Percentiles rank a stretch among this genome's conserved stretches.
These are phyloP conservation scores for Neolamprologus falcicula DNA, from an alignment of 2,113 vertebrate species.

Conservation along the genomic window DNA sequence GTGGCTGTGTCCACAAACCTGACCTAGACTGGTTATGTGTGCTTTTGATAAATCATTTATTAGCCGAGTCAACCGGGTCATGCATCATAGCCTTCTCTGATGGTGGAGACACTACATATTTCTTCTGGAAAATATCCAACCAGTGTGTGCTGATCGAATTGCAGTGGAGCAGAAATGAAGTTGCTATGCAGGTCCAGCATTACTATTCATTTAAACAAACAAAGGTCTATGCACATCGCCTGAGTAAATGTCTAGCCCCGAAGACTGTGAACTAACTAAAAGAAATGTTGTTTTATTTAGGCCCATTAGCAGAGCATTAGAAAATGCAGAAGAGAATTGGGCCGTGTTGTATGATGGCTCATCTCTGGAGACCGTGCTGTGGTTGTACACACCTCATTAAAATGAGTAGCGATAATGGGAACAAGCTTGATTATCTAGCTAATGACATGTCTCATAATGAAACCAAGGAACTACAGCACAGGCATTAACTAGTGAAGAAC, in stretches of 20 bases:
- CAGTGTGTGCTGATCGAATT: background rate
- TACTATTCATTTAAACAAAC: background rate
- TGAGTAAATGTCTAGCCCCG: background rate
- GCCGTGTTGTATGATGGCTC: constrained; percentile 21
- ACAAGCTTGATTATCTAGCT: constrained; percentile 53
- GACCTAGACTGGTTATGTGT: constrained; percentile 4
- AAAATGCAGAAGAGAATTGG: background rate
- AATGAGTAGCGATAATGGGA: constrained; percentile 52
- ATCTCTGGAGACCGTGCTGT: constrained; percentile 29
- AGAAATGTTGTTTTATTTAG: constrained; percentile 3
- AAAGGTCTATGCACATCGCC: background rate
- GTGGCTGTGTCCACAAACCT: background rate
- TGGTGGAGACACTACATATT: constrained; percentile 26
- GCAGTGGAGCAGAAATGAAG: background rate
- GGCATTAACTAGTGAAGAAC: constrained; percentile 9
- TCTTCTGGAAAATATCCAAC: constrained; percentile 8
- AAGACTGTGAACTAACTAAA: background rate
- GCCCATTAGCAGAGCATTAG: constrained; percentile 2
- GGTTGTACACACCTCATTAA: constrained; percentile 55
- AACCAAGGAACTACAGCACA: background rate
- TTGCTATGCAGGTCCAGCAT: background rate
- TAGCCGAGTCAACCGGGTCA: constrained; percentile 38
- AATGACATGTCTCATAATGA: constrained; percentile 52
- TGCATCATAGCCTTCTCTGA: constrained; percentile 33
- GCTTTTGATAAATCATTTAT: constrained; percentile 54